Conservation (phyloP, 2,113 vertebrate species). For the Labeo catla region DNA sequence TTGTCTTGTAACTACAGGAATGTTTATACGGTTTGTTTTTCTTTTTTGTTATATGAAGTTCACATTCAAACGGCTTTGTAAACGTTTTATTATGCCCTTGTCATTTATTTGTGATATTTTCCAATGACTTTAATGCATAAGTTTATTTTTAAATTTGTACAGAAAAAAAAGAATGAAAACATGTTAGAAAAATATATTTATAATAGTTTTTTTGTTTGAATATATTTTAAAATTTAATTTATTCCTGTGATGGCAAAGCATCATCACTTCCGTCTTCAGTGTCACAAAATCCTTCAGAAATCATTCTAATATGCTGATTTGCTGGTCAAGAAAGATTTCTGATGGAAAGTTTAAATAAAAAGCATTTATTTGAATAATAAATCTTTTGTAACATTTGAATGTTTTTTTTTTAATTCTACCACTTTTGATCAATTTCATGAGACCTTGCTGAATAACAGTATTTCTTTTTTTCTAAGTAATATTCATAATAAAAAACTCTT, state of each 20-base stretch:
- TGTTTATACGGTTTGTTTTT: not conserved
- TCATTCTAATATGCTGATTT: not conserved
- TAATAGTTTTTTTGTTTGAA: not conserved
- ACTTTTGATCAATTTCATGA: not conserved
- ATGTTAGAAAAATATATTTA: no score
- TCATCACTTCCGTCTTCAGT: not conserved
- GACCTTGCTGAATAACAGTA: not conserved
- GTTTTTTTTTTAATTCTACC: no score
- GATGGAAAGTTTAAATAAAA: not conserved
- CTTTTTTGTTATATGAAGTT: not conserved
- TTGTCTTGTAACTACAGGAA: not conserved
- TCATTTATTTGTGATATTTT: not conserved
- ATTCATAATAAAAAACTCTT: not conserved
- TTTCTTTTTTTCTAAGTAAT: not conserved
- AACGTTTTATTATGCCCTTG: not conserved
- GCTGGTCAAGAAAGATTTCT: not conserved
- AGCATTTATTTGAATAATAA: not conserved
- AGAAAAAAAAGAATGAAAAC: not conserved
- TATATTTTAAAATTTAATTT: not conserved
- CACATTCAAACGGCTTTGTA: not conserved
- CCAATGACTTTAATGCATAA: not conserved
- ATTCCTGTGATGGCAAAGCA: not conserved
- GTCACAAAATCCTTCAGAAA: not conserved
- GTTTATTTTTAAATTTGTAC: not conserved
- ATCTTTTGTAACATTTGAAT: not conserved